Conservation (phyloP, 2,113 vertebrate species). For the Atlantisia rogersi region DNA sequence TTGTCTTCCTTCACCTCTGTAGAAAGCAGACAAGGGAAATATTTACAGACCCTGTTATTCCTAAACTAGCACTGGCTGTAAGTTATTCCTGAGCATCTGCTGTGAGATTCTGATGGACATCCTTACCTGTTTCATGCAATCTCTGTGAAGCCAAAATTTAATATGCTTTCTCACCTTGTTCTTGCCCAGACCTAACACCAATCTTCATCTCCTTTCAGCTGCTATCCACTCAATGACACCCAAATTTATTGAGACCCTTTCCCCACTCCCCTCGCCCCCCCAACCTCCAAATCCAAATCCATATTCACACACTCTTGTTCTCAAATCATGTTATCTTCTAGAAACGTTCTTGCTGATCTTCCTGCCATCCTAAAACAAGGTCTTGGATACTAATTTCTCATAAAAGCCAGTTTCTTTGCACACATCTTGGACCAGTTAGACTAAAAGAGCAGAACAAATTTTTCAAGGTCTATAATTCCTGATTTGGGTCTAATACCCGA, state of each 20-base stretch:
- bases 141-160: background rate
- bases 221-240: background rate
- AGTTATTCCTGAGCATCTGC: conserved; percentile 21
- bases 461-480: background rate
- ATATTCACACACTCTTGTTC: background rate
- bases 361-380: background rate
- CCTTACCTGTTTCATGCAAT: background rate
- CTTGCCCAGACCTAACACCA: background rate
- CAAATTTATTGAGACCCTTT: background rate
- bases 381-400: background rate
- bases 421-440: background rate
- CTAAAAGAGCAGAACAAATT: background rate
- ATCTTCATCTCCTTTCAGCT: background rate
- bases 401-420: background rate
- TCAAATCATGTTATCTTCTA: background rate
- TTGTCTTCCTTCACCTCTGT: background rate
- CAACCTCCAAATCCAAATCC: background rate
- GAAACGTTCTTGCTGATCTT: background rate
- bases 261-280: too few species aligned
- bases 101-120: conserved; percentile 3
- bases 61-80: background rate
- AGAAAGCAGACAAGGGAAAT: background rate
- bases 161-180: background rate
- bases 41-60: conserved; percentile 25
- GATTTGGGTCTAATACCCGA: background rate